Conservation (phyloP, 2,113 vertebrate species). For the pig (Sus scrofa) region DNA sequence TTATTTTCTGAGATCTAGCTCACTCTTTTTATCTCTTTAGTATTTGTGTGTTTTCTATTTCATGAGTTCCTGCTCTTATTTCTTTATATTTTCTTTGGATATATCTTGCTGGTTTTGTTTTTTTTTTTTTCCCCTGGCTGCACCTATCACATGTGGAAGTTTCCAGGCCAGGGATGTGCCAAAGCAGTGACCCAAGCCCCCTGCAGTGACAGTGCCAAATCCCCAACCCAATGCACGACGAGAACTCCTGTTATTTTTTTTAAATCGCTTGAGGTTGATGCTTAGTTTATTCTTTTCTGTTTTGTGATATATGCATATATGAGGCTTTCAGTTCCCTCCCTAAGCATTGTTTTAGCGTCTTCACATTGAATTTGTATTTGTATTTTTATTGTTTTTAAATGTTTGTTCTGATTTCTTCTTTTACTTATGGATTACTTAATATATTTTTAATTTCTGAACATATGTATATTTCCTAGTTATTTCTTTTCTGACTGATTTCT, state of each 20-base stretch:
- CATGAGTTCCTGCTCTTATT: slow-evolving; percentile 41
- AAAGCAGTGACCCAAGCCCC: too few species aligned
- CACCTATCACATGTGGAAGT: too few species aligned
- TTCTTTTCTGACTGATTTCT: slow-evolving; percentile 50
- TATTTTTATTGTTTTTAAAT: slow-evolving; percentile 49
- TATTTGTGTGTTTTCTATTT: slow-evolving; percentile 33
- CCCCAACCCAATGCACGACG: too few species aligned
- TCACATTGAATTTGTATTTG: slow-evolving; percentile 51
- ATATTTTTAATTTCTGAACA: slow-evolving; percentile 39
- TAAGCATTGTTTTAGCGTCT: slow-evolving; percentile 57
- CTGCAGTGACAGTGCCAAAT: too few species aligned
- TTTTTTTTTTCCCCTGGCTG: too few species aligned
- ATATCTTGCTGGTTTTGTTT: slow-evolving; percentile 1
- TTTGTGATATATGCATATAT: neutral
- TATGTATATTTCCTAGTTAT: slow-evolving; percentile 34
- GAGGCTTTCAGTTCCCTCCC: neutral
- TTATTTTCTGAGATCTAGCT: slow-evolving; percentile 16
- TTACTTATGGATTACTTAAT: neutral
- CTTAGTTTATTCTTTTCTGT: slow-evolving; percentile 52
- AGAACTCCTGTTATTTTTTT: neutral
- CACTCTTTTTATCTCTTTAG: neutral
- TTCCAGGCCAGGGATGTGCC: too few species aligned
- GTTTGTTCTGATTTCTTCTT: slow-evolving; percentile 48
- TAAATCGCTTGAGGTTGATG: neutral
- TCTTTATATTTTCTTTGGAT: slow-evolving; percentile 34